Conservation (phyloP, 2,113 vertebrate species). For the Ctenomys sociabilis region DNA sequence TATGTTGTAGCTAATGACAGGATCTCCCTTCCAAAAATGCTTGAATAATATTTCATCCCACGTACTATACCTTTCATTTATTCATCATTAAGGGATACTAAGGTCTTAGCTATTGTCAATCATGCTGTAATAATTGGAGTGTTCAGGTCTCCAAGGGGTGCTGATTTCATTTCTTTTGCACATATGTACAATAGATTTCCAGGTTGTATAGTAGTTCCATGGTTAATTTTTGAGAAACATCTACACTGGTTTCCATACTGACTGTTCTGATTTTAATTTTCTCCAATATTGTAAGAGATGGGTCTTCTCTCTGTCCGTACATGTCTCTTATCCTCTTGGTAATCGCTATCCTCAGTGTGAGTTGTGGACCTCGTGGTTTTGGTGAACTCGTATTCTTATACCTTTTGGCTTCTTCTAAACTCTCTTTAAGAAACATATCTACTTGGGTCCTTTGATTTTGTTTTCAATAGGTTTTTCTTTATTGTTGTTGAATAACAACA, state of each 20-base stretch:
- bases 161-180: neutral
- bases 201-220: neutral
- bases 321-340: neutral
- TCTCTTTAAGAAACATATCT: neutral
- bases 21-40: neutral
- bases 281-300: neutral
- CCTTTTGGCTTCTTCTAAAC: neutral
- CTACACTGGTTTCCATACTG: neutral
- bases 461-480: neutral
- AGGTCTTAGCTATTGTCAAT: neutral
- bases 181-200: neutral
- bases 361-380: neutral
- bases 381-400: neutral
- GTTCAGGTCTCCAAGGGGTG: neutral
- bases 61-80: neutral
- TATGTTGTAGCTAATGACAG: neutral
- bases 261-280: neutral
- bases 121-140: neutral
- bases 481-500: neutral
- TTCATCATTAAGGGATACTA: neutral
- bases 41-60: neutral
- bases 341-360: neutral
- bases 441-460: neutral
- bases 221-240: neutral
- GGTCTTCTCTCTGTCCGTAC: neutral